Evolutionary conservation across 2,888 invertebrate genomes (phyloP), one percentile per base, ranked within the genome.

Genomic region (Microdon myrmicae): DNA sequence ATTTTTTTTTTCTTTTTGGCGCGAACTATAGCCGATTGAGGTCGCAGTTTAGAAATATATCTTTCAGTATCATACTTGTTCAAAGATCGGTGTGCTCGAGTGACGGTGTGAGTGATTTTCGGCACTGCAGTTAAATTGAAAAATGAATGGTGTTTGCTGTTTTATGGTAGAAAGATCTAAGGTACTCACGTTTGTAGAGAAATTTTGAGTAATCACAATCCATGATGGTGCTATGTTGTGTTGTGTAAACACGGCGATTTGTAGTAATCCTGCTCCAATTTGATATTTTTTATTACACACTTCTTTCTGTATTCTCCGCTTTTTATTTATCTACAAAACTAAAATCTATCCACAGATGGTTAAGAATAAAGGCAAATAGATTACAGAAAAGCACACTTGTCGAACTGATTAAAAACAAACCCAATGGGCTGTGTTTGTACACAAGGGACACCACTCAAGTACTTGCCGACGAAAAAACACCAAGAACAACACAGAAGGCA

Each of bases 131-230:
- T 29, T 48, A 32, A 26, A 25, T 26, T 19, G 19, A 20, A 6
- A 16, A 14, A 25, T 14, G 13, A 3, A 53, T 23, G 17, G 26
- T 34, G 13, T 45, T 31, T 45, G 47, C 38, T 45, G 38, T 45
- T 38, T 35, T 12, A 28, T 28, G 25, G 23, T 19, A 16, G 8
- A 34, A 20, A 20, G 9, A 12, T 20, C 12, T 7, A 29, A 14
- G 13, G n/a, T 51, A 64, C 64, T 64, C 32, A 64, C 64, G 64
- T 64, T 64, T 64, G 32, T 64, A 64, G 19, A 64, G 64, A 51
- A 64, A 64, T 64, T 64, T 64, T 12, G 64, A 64, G 32, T 64
- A 64, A 64, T 64, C 64, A 41, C 64, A 64, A 64, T 64, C 64
- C 64, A 64, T 64, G 47, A 41, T 39, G 20, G 22, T 43, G 34